phyloP scores from a whole-genome alignment of 1,140 invertebrate genomes.

The Drosophila sechellia region DNA sequence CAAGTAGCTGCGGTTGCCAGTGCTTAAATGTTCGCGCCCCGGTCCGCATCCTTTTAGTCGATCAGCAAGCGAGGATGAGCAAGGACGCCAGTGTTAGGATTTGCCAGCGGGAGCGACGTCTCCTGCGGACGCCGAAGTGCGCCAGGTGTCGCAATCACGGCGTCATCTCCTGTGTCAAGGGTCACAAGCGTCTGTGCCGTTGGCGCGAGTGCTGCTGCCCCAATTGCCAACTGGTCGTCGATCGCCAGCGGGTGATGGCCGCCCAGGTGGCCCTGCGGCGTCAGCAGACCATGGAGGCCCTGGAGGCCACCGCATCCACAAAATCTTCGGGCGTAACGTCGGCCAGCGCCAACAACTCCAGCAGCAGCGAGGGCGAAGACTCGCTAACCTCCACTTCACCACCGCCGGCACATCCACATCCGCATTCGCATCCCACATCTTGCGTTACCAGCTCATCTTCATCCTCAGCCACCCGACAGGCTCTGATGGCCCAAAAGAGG shows the following conservation, averaged over 20 bases:
- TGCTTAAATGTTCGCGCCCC: constrained; percentile 42
- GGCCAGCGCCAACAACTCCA: neutral
- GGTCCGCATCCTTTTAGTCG: constrained; percentile 63
- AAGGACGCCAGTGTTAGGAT: constrained; percentile 19
- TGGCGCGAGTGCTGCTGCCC: constrained; percentile 93
- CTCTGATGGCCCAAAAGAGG: constrained; percentile 85
- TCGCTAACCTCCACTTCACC: constrained; percentile 13
- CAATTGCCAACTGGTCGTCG: constrained; percentile 94
- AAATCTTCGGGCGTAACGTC: neutral
- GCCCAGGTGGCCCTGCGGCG: constrained; percentile 90
- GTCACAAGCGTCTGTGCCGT: constrained; percentile 92
- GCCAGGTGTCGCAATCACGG: constrained; percentile 95
- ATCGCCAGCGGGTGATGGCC: constrained; percentile 95
- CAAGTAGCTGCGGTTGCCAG: constrained; percentile 37
- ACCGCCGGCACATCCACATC: constrained; percentile 18
- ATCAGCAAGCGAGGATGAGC: constrained; percentile 26
- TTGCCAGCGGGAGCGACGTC: constrained; percentile 58
- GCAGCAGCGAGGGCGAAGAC: constrained; percentile 57
- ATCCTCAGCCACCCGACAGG: constrained; percentile 80
- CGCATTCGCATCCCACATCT: constrained; percentile 3
- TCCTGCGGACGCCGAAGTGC: constrained; percentile 92
- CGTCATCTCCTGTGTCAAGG: constrained; percentile 94
- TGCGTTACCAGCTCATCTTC: neutral
- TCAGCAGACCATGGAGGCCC: constrained; percentile 87
- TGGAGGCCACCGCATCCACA: constrained; percentile 46